These are phyloP conservation scores for Chaetodon trifasciatus DNA, from an alignment of 2,797 vertebrate genomes.

Conservation along the genomic window DNA sequence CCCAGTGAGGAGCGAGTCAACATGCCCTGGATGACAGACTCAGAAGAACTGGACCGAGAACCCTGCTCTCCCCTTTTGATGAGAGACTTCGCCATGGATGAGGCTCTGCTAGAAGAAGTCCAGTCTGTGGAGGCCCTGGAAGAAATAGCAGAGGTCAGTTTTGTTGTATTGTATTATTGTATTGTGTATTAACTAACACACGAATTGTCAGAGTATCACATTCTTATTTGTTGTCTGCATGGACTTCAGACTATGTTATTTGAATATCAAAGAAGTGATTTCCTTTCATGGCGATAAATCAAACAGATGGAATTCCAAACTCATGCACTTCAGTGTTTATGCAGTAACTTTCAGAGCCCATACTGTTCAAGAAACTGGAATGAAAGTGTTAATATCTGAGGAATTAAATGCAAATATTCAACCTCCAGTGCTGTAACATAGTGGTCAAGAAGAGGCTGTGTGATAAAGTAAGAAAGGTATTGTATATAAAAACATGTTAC, in stretches of 20 bases:
- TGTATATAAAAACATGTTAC: background rate
- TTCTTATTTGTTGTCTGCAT: background rate
- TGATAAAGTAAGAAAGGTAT: background rate
- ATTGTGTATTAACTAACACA: background rate
- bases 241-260: background rate
- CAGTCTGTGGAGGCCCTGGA: constrained; percentile 46
- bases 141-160: constrained; percentile 68
- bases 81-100: constrained; percentile 67
- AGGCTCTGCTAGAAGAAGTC: constrained; percentile 33
- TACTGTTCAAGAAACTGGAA: background rate
- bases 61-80: constrained; percentile 23
- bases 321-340: background rate
- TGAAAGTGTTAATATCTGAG: background rate
- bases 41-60: constrained; percentile 65
- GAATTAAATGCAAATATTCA: constrained; percentile 2
- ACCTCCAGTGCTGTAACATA: background rate
- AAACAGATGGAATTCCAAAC: constrained; percentile 2
- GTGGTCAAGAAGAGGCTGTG: background rate
- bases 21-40: constrained; percentile 64
- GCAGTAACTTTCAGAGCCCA: background rate
- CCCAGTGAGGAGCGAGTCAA: constrained; percentile 69
- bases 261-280: constrained; percentile 8
- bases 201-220: background rate
- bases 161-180: background rate
- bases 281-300: background rate